Conservation (phyloP, 2,113 vertebrate genomes). For the Nyctereutes procyonoides region DNA sequence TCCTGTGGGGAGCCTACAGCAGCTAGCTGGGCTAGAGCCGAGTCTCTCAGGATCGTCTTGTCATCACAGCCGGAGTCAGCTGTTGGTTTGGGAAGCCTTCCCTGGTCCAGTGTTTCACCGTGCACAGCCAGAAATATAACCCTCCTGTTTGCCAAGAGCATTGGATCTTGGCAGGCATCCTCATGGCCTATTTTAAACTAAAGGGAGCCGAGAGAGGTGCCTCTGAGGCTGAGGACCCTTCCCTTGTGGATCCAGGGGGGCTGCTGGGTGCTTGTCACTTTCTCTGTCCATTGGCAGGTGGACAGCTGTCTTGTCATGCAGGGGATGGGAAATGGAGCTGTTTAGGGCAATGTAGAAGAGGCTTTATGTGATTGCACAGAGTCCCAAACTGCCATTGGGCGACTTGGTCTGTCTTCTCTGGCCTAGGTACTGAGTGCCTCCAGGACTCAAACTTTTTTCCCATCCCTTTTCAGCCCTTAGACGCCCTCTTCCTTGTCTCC, state of each 20-base stretch:
- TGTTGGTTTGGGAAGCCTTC: slow-evolving; percentile 84
- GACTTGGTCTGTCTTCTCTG: background rate
- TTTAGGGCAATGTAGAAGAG: background rate
- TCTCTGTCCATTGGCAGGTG: background rate
- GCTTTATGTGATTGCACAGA: background rate
- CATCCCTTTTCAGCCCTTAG: no score
- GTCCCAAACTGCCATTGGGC: background rate
- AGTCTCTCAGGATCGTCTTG: slow-evolving; percentile 69
- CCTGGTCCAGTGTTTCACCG: slow-evolving; percentile 80
- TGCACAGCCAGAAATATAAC: slow-evolving; percentile 85
- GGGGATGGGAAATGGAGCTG: background rate
- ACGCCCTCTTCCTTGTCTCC: background rate
- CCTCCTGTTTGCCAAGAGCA: slow-evolving; percentile 83
- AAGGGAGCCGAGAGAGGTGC: slow-evolving; percentile 50
- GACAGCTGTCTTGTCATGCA: background rate
- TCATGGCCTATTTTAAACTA: slow-evolving; percentile 78
- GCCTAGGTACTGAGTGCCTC: background rate
- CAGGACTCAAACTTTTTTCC: background rate
- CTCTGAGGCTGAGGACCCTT: slow-evolving; percentile 21
- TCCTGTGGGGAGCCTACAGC: background rate
- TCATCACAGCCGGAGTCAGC: slow-evolving; percentile 87
- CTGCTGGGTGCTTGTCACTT: background rate
- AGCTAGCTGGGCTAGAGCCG: background rate
- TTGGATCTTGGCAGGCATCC: slow-evolving; percentile 79
- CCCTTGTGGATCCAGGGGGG: background rate